phyloP scores from a whole-genome alignment of 2,888 invertebrate species.

The Hyalella azteca region DNA sequence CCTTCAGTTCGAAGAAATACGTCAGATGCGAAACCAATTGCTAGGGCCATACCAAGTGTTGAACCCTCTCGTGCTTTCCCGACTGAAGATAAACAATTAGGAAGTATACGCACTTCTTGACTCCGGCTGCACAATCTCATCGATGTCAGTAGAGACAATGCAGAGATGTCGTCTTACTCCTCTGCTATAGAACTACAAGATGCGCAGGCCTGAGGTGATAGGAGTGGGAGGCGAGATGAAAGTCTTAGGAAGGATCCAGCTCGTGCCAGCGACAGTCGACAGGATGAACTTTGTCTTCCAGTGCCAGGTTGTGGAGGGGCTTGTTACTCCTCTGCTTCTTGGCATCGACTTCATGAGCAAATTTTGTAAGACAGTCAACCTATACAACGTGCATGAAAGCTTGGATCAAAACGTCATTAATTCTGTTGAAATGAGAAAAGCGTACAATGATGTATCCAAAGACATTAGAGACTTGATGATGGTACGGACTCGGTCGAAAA shows the following conservation, averaged over 20 bases:
- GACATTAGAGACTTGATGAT: neutral
- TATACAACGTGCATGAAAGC: neutral
- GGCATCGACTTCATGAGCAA: constrained; percentile 39
- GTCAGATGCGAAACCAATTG: neutral
- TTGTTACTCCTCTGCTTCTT: constrained; percentile 21
- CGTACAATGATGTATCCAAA: neutral
- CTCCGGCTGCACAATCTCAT: constrained; percentile 36
- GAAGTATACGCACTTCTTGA: constrained; percentile 27
- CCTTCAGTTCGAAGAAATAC: neutral
- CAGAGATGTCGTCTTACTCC: constrained; percentile 13
- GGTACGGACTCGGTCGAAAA: neutral
- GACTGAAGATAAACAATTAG: constrained; percentile 19
- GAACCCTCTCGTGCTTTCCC: constrained; percentile 20
- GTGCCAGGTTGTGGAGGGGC: constrained; percentile 38
- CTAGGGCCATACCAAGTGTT: constrained; percentile 40
- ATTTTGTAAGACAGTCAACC: constrained; percentile 26
- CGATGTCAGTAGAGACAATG: constrained; percentile 38
- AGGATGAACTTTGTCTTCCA: constrained; percentile 34
- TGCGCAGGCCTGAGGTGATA: constrained; percentile 15
- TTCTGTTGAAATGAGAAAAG: neutral
- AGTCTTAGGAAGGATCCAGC: constrained; percentile 28
- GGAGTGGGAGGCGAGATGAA: constrained; percentile 41
- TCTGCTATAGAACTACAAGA: constrained; percentile 1
- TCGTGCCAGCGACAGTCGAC: constrained; percentile 38
- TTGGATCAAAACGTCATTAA: neutral